These are phyloP conservation scores for Drosophila mettleri DNA, from an alignment of 2,888 invertebrate species.

Conservation along the genomic window DNA sequence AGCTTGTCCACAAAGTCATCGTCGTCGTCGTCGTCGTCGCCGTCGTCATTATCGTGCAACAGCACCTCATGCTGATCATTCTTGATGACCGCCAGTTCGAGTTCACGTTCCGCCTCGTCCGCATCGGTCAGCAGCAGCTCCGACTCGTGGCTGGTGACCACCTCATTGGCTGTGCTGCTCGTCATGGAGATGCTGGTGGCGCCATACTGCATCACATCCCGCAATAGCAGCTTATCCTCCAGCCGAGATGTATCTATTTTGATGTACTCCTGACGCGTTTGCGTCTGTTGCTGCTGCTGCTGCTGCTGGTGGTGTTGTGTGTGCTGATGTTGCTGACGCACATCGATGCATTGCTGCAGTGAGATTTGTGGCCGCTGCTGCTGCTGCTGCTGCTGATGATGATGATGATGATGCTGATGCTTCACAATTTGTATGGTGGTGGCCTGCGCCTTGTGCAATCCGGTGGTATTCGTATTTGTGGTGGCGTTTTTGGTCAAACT, in stretches of 20 bases:
- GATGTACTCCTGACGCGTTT: constrained; percentile 71
- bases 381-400: constrained; percentile 64
- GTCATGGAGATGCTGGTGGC: constrained; percentile 65
- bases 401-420: constrained; percentile 64
- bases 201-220: constrained; percentile 82
- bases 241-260: constrained; percentile 80
- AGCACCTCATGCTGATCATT: constrained; percentile 51
- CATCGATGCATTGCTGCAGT: constrained; percentile 46
- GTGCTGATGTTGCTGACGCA: constrained; percentile 35
- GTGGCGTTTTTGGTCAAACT: constrained; percentile 65
- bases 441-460: constrained; percentile 67
- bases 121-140: constrained; percentile 61
- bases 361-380: constrained; percentile 57
- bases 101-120: constrained; percentile 66
- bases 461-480: constrained; percentile 61
- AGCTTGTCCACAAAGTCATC: constrained; percentile 61
- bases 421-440: constrained; percentile 83
- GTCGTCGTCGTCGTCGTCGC: constrained; percentile 44
- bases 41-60: constrained; percentile 39
- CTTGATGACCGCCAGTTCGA: constrained; percentile 64
- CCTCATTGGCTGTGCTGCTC: constrained; percentile 37
- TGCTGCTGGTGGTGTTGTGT: constrained; percentile 32
- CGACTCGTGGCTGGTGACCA: constrained; percentile 54
- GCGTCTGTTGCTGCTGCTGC: constrained; percentile 45
- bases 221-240: constrained; percentile 79